phyloP scores from a whole-genome alignment of 2,113 vertebrate species.

The Puffinus mauretanicus region DNA sequence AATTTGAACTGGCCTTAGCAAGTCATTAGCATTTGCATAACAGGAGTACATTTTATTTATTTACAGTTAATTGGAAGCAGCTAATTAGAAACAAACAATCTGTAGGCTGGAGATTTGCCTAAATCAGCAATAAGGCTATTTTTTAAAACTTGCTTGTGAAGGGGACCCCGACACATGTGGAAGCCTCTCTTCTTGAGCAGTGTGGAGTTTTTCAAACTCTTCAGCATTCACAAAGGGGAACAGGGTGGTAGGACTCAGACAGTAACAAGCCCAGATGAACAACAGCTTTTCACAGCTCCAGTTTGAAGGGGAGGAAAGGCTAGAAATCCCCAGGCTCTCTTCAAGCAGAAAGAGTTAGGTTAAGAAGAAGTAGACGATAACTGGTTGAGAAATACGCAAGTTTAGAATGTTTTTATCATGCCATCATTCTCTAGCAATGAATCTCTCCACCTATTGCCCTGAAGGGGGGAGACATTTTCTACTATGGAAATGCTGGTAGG shows the following conservation, averaged over 20 bases:
- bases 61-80: not conserved
- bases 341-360: not conserved
- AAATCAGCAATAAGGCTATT: not conserved
- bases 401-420: not conserved
- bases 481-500: not conserved
- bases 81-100: not conserved
- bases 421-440: not conserved
- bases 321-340: not conserved
- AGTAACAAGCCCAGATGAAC: not conserved
- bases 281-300: not conserved
- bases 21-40: not conserved
- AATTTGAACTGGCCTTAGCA: not conserved
- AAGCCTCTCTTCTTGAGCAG: not conserved
- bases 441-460: not conserved
- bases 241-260: not conserved
- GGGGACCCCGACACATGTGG: fast-evolving
- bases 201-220: not conserved
- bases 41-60: not conserved
- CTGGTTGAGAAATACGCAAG: not conserved
- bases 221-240: not conserved
- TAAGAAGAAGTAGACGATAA: not conserved
- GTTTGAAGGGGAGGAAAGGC: not conserved
- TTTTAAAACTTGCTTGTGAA: not conserved
- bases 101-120: not conserved
- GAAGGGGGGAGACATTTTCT: not conserved